These are phyloP conservation scores for Thyatira batis DNA, from an alignment of 2,888 invertebrate genomes.

Conservation along the genomic window DNA sequence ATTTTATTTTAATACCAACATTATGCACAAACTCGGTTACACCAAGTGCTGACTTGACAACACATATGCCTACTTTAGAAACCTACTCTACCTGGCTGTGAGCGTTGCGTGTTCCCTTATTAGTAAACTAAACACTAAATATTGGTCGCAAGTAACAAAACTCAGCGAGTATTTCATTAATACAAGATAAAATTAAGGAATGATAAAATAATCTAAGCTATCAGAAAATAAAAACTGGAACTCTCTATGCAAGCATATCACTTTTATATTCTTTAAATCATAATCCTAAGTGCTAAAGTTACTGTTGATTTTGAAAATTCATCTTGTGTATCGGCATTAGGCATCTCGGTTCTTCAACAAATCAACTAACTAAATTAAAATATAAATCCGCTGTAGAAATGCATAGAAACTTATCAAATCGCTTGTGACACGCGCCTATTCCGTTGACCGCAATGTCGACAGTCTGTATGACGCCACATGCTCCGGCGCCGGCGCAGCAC, in stretches of 20 bases:
- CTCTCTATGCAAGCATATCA: no score
- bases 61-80: neutral
- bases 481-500: neutral
- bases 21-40: neutral
- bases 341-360: no score
- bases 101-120: slow-evolving; percentile 2
- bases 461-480: slow-evolving; percentile 5
- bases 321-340: no score
- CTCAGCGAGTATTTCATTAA: neutral
- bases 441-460: slow-evolving; percentile 26
- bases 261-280: no score
- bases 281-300: no score
- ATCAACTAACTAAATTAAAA: no score
- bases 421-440: slow-evolving; percentile 9
- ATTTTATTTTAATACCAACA: no score
- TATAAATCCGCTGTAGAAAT: no score
- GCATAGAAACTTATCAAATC: neutral
- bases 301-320: no score
- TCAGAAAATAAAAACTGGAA: neutral
- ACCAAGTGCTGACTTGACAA: neutral
- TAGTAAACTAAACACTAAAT: slow-evolving; percentile 3
- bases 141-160: neutral
- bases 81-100: neutral
- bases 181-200: neutral
- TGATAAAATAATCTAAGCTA: no score